A percentile compares a stretch with the other conserved stretches of the same genome.
Conservation (phyloP, 2,113 vertebrate species). For the Ornithorhynchus anatinus region DNA sequence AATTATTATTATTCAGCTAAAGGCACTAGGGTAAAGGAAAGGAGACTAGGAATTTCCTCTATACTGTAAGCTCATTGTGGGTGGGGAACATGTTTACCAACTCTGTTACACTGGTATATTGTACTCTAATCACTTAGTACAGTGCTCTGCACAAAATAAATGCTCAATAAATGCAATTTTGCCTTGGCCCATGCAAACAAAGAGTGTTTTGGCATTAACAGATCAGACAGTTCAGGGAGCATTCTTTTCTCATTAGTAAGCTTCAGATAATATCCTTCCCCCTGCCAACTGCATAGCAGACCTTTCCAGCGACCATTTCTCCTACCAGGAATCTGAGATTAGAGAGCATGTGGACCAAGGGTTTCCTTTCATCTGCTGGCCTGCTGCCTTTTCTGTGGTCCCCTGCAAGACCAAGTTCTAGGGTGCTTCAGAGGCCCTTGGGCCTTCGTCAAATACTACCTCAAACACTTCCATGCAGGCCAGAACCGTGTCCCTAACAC, state of each 20-base stretch:
- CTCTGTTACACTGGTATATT: no score
- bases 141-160: no score
- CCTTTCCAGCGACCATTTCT: background rate
- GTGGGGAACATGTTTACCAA: no score
- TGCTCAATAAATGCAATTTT: no score
- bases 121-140: no score
- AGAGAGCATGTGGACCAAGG: background rate
- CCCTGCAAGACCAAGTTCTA: background rate
- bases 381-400: background rate
- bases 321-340: background rate
- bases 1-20: no score
- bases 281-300: background rate
- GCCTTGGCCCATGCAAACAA: no score
- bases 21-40: no score
- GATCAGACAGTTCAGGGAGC: no score
- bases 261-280: background rate
- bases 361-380: background rate
- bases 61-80: no score
- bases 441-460: background rate
- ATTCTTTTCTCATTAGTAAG: background rate
- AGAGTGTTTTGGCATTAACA: no score
- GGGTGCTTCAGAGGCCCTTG: background rate
- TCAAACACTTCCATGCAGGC: background rate
- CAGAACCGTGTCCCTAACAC: background rate
- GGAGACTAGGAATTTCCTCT: no score